Base-by-base conservation (phyloP, 2,113 vertebrate species). In the Polyodon spathula region DNA sequence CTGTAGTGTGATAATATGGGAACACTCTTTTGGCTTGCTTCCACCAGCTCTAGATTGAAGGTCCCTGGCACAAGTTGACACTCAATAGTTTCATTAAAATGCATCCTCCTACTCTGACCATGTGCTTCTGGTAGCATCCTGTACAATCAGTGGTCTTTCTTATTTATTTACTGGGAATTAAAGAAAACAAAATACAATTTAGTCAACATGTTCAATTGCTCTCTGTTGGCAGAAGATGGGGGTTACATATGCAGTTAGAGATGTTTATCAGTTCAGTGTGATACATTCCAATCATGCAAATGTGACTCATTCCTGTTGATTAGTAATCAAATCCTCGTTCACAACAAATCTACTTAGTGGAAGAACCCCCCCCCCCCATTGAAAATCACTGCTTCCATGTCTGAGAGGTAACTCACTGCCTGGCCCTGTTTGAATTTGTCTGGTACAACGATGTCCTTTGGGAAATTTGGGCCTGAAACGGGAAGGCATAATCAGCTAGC, bases 381-480 rank as follows among this genome's bases (percentile, higher is more conserved):
- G 14, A 14, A 37, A 40, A 16, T n/a, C 15, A 12, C 56, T 27
- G 40, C 56, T 58, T n/a, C 37, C 6, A 38, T 41, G 6, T 38
- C 59, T 50, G 37, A 4, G 8, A 27, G n/a, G 10, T n/a, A 8
- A 12, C n/a, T 1, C n/a, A 42, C 44, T 51, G 27, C 27, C 37
- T 41, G 46, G 37, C 44, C 38, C 50, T 44, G 1, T 41, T 60
- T 12, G 4, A 39, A n/a, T 55, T 17, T 37, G 53, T 55, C 53
- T 52, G 55, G 53, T 58, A 56, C 59, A 50, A 38, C 41, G 58
- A 41, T 9, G 58, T 68, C 63, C 66, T 62, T 42, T 58, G 68
- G 59, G 56, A 55, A 67, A 71, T 72, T 59, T 68, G 67, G 63
- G 43, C 54, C 40, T 56, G 62, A 50, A 58, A 60, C 61, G n/a